phyloP scores from a whole-genome alignment of 2,113 vertebrate species.

The Ariopsis seemanni region DNA sequence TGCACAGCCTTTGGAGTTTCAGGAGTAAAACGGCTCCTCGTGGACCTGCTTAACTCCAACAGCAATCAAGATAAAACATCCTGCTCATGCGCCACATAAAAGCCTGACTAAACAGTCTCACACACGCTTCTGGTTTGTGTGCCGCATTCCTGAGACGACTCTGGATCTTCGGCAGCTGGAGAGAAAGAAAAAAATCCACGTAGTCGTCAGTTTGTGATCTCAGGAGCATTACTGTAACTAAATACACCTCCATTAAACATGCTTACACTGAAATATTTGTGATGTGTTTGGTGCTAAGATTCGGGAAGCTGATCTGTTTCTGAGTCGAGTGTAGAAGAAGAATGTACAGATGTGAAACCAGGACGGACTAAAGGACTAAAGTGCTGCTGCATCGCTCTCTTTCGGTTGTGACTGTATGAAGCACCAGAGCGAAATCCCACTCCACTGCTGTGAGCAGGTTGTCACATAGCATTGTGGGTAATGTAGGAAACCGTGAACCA shows the following conservation, averaged over 20 bases:
- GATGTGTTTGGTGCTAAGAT: background rate
- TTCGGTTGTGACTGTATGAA: too few species aligned
- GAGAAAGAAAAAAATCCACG: background rate
- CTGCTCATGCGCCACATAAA: background rate
- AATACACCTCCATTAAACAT: background rate
- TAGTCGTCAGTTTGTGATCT: too few species aligned
- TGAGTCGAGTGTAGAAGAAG: background rate
- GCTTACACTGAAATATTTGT: background rate
- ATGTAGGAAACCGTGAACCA: background rate
- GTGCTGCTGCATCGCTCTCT: background rate
- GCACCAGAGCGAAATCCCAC: background rate
- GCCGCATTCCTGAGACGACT: background rate
- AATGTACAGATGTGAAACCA: background rate
- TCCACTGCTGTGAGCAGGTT: background rate
- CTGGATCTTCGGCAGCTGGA: background rate
- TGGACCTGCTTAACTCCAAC: conserved; percentile 1
- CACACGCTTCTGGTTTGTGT: conserved; percentile 16
- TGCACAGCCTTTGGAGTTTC: background rate
- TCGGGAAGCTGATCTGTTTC: background rate
- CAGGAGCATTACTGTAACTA: background rate
- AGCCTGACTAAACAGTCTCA: conserved; percentile 34
- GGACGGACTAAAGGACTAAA: background rate
- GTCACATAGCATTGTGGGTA: background rate
- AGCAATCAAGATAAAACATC: background rate
- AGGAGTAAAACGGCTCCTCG: background rate